Evolutionary conservation across 2,113 vertebrate genomes (phyloP), one percentile per base, ranked within the genome.

Genomic region (Drymodes brunneopygia): DNA sequence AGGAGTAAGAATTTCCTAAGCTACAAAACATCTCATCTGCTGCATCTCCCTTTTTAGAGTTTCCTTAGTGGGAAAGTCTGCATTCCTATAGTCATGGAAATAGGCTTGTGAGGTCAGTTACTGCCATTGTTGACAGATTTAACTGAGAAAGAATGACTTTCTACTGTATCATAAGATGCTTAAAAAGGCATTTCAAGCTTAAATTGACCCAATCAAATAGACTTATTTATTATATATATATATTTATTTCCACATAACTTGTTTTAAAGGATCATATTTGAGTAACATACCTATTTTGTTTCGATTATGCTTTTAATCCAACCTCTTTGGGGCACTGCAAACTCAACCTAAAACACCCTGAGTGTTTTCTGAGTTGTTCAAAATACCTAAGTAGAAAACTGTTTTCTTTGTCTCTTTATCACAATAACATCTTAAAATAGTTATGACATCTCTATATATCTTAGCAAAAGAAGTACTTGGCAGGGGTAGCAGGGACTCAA

Each of bases 341-440:
- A 28, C 72, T 87, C 45, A 85, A 86, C 28, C 35, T 33, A 81
- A 84, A 90, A 75, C 10, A 79, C 36, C 8, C 44, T 44, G 15
- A 35, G 6, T 40, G 14, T 50, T 92, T 88, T 79, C 31, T 21
- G 11, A 69, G 21, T 60, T 44, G 29, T 45, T 86, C 56, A 38
- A 60, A 73, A 54, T 10, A 45, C 31, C 29, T 33, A 73, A 89
- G 31, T 22, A 85, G 45, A 88, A 93, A 83, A 56, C 27, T 21
- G 14, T 72, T 94, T 91, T 64, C 62, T 83, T 93, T 87, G 48
- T 53, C 61, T 82, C 92, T 75, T 96, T 95, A 86, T 95, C 92
- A 86, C 48, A 93, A 64, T 71, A 74, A 21, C 25, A 79, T 92
- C 93, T 95, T 95, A 29, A 84, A 92, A 96, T 94, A 90, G 75